Percentiles rank a stretch among this genome's conserved stretches.
These are phyloP conservation scores for Oryzias javanicus DNA, from an alignment of 2,113 vertebrate species.

Conservation along the genomic window DNA sequence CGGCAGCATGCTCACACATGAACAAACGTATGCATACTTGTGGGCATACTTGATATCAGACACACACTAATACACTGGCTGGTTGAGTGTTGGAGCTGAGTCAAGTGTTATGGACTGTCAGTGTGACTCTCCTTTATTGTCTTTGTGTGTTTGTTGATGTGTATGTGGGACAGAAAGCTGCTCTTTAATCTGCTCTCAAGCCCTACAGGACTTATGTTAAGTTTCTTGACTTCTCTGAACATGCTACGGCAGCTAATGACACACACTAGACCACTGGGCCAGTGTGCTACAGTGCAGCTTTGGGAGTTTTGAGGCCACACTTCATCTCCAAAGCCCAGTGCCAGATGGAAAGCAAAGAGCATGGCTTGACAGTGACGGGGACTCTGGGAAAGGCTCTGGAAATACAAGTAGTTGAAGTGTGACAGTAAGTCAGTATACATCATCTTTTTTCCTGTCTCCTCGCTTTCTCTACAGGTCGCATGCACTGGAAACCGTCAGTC, in stretches of 20 bases:
- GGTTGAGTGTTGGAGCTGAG: conserved; percentile 66
- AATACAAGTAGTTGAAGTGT: conserved; percentile 24
- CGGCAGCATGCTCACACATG: conserved; percentile 19
- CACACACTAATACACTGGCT: conserved; percentile 54
- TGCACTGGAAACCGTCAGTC: conserved; percentile 77
- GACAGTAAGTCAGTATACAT: conserved; percentile 14
- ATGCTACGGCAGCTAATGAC: conserved; percentile 56
- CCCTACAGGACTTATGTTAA: conserved; percentile 46
- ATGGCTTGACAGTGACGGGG: conserved; percentile 34
- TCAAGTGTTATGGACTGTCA: conserved; percentile 60
- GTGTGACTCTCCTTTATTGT: conserved; percentile 37
- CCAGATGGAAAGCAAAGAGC: conserved; percentile 28
- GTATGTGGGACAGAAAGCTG: conserved; percentile 32
- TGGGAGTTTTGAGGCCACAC: conserved; percentile 49
- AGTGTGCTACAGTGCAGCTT: conserved; percentile 23
- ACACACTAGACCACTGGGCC: conserved; percentile 38
- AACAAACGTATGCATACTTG: conserved; percentile 30
- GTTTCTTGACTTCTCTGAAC: conserved; percentile 50
- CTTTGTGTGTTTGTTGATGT: conserved; percentile 41
- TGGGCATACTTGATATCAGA: conserved; percentile 23
- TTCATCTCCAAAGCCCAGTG: conserved; percentile 50
- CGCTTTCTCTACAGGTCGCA: conserved; percentile 68
- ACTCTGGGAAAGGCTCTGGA: conserved; percentile 21
- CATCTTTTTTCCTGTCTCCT: conserved; percentile 3
- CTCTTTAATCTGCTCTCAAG: conserved; percentile 61